A percentile compares a stretch with the other conserved stretches of the same genome.
Evolutionary conservation across 1,140 invertebrate genomes (phyloP).

Genomic region (Calycopis cecrops): DNA sequence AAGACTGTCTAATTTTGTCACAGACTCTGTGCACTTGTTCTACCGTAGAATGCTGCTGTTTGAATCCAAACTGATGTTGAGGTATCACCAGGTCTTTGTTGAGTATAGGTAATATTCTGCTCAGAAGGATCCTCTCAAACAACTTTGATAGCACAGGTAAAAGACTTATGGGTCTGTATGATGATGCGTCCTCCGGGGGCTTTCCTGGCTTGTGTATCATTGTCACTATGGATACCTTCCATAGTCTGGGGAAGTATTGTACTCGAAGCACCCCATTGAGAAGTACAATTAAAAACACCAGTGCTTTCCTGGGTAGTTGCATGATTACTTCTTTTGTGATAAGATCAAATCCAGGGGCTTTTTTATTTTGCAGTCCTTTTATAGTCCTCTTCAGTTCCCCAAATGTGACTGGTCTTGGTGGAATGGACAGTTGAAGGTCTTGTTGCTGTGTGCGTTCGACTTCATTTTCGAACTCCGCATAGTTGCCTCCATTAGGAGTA

Average conservation of each 20-base stretch:
- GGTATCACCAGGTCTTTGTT: conserved; percentile 18
- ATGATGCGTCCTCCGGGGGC: conserved; percentile 9
- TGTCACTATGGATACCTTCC: conserved; percentile 25
- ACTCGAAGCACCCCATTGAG: conserved; percentile 22
- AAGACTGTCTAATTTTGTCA: conserved; percentile 15
- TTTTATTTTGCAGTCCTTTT: background rate
- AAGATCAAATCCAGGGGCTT: conserved; percentile 13
- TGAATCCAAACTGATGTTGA: conserved; percentile 26
- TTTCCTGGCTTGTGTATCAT: conserved; percentile 28
- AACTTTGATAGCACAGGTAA: no score
- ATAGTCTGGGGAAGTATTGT: conserved; percentile 20
- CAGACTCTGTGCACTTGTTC: conserved; percentile 23
- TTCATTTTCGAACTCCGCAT: background rate
- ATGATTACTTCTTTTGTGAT: conserved; percentile 19
- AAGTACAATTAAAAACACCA: conserved; percentile 16
- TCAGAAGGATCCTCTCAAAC: conserved; percentile 23
- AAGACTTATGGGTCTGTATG: conserved; percentile 29
- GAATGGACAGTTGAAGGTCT: conserved; percentile 4
- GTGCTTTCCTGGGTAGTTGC: conserved; percentile 22
- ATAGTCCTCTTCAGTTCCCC: conserved; percentile 1
- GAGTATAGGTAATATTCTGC: conserved; percentile 11
- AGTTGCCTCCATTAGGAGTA: background rate
- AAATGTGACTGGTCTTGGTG: background rate
- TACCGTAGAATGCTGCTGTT: conserved; percentile 15
- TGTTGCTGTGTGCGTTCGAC: background rate